These are phyloP conservation scores for Cerastis rubricosa DNA, from an alignment of 2,888 invertebrate species.

Conservation along the genomic window DNA sequence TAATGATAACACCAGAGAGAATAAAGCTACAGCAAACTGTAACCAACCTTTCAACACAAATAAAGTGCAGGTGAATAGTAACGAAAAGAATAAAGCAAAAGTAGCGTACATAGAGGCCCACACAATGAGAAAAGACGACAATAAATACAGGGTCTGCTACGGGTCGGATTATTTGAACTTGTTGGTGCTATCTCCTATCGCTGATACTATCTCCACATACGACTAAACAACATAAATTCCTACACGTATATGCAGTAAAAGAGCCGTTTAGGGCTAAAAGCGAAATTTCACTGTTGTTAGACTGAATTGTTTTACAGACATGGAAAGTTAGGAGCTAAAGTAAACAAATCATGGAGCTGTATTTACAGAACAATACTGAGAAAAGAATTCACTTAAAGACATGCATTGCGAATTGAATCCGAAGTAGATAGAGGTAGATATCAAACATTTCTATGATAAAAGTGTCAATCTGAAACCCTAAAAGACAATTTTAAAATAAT, in stretches of 20 bases:
- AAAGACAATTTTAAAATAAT: not conserved
- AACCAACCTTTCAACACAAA: not conserved
- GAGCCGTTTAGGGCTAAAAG: slow-evolving; percentile 61
- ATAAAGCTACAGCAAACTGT: not conserved
- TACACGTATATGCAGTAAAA: slow-evolving; percentile 69
- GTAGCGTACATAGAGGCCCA: slow-evolving; percentile 70
- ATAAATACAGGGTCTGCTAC: slow-evolving; percentile 72
- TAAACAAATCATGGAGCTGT: slow-evolving; percentile 7
- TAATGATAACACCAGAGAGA: slow-evolving; percentile 8
- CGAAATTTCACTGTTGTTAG: slow-evolving; percentile 41
- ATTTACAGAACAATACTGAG: slow-evolving; percentile 30
- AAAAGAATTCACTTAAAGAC: not conserved
- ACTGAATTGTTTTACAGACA: slow-evolving; percentile 40
- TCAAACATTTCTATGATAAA: not conserved
- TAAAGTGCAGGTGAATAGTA: not conserved
- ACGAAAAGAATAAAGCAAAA: slow-evolving; percentile 11
- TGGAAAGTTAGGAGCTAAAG: slow-evolving; percentile 14
- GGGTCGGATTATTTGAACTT: slow-evolving; percentile 76
- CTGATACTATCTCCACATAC: slow-evolving; percentile 73
- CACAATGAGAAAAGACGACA: slow-evolving; percentile 75
- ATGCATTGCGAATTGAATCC: not conserved
- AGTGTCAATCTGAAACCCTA: not conserved
- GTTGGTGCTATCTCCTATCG: slow-evolving; percentile 75
- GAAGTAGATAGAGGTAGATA: not conserved
- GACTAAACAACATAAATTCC: slow-evolving; percentile 76